Evolutionary conservation across 2,797 vertebrate genomes (phyloP), one percentile per base, ranked within the genome.

Genomic region (Astyanax mexicanus): DNA sequence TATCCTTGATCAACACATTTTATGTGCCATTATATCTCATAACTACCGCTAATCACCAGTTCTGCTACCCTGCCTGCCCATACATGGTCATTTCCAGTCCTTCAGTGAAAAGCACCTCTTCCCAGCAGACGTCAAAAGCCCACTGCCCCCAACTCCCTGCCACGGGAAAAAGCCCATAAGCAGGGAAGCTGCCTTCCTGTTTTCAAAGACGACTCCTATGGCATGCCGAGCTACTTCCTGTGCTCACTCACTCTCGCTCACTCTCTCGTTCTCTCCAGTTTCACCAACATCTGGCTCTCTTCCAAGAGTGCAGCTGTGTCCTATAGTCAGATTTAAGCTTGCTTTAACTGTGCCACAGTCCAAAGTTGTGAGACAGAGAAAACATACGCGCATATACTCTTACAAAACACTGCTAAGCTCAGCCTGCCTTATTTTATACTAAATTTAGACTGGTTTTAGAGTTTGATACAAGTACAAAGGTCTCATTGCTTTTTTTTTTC

Each of bases 101-200:
- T 87, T 88, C 89, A 88, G 89, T 88, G 84, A 29, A 88, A 84
- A 87, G 85, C 88, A 88, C 90, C 87, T 81, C 88, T 95, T 89
- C 91, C 91, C 86, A 94, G 88, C 91, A 92, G 94, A 92, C 88
- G 91, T 89, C 94, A 89, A 90, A 83, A 72, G 84, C 86, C 83
- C 88, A 87, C 91, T 58, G 61, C 68, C 73, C 74, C 79, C 62
- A 78, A 82, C 86, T 87, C 94, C 93, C 93, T 95, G 95, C 93
- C 91, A 92, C 95, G 94, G 97, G 96, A 98, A 97, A 93, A 85
- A 85, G 92, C 91, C 92, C 86, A 90, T 82, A 85, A 91, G 94
- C 90, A 86, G 92, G 92, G 93, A 94, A 95, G 91, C 84, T 89
- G 90, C 84, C 92, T 98, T 98, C 97, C 96, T 98, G 96, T 98